Evolutionary conservation across 1,140 invertebrate genomes (phyloP), one percentile per base, ranked within the genome.

Genomic region (Diabrotica undecimpunctata): DNA sequence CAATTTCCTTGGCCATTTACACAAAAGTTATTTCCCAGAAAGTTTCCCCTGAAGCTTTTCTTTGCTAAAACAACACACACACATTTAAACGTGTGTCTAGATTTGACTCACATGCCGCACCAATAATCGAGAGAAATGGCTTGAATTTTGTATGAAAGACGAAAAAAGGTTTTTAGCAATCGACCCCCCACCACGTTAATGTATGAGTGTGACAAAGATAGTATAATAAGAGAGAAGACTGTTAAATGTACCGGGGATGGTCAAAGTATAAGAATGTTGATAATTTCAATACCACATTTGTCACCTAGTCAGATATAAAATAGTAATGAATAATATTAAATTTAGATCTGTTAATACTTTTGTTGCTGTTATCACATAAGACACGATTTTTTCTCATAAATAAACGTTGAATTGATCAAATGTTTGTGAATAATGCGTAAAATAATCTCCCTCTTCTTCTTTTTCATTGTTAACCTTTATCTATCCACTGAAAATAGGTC

Each of bases 41-140:
- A 46, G 8, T 46, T 46, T 46, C n/a, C 41, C 8, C 41, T 46
- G 8, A 46, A 46, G 41, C n/a, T 46, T 46, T n/a, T 46, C 41
- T 46, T 64, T 38, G 7, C 66, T 59, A 66, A 68, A 68, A 68
- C 66, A 68, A 68, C 66, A 68, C 57, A 46, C 41, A 46, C 58
- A 52, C 54, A 66, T 68, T 67, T 54, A 54, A 67, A 68, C 70
- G 68, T 72, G 65, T 62, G 70, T 70, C 66, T 62, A 51, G 61
- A 61, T 65, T 70, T 68, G 58, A 63, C 62, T 68, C 65, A 65
- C 65, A 70, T 64, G 62, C 11, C 62, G 59, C 55, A 61, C 70
- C 76, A 75, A 77, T 78, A 79, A 79, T 78, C 75, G 76, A 76
- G 75, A 78, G 76, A 78, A 79, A 79, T 78, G 76, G 76, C 76